These are phyloP conservation scores for Latrodectus hesperus DNA, from an alignment of 2,888 invertebrate genomes.

Conservation along the genomic window DNA sequence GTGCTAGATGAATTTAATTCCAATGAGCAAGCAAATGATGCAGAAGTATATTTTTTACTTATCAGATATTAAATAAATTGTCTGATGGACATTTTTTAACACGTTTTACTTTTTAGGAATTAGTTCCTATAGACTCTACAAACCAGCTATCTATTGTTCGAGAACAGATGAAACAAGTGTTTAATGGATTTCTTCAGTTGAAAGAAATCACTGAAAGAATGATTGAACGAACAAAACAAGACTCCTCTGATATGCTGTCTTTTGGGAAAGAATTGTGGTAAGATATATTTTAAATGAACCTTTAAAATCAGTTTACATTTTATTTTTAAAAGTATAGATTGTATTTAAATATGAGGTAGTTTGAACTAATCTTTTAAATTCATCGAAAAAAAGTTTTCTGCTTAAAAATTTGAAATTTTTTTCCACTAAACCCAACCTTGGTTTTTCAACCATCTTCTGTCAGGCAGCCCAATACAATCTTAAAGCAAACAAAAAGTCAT, in stretches of 20 bases:
- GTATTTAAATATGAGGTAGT: too few species aligned
- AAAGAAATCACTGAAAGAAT: constrained; percentile 75
- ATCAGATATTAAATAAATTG: not conserved
- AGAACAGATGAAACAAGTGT: constrained; percentile 74
- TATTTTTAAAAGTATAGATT: too few species aligned
- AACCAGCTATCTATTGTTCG: constrained; percentile 74
- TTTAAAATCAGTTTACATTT: too few species aligned
- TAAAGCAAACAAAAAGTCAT: too few species aligned
- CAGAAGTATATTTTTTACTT: constrained; percentile 73
- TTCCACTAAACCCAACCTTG: too few species aligned
- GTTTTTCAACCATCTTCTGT: too few species aligned
- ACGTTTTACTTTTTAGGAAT: constrained; percentile 71
- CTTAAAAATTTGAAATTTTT: too few species aligned
- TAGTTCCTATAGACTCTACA: constrained; percentile 76
- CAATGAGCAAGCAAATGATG: constrained; percentile 74
- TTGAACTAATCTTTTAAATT: too few species aligned
- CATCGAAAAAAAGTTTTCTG: too few species aligned
- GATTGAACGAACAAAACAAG: constrained; percentile 73
- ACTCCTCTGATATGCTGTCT: constrained; percentile 74
- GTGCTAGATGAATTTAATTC: constrained; percentile 76
- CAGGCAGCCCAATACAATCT: too few species aligned
- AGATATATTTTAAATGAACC: too few species aligned
- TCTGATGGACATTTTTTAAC: too few species aligned
- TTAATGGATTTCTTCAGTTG: constrained; percentile 73
- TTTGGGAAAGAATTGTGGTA: constrained; percentile 75